Conservation (phyloP, 1,140 invertebrate genomes). For the Trigoniulus corallinus region DNA sequence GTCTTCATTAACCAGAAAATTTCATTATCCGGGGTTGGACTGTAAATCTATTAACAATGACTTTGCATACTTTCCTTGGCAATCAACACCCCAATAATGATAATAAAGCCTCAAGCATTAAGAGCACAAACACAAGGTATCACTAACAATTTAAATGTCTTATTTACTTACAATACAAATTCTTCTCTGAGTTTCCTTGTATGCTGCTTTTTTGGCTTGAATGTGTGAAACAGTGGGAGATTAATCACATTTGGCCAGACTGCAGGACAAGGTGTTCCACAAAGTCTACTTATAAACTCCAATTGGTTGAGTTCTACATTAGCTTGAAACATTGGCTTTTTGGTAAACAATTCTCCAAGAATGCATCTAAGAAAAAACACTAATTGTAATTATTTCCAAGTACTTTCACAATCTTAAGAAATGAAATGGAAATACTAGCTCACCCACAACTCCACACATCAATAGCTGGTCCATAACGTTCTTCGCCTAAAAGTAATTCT, state of each 20-base stretch:
- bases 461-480: conserved; percentile 93
- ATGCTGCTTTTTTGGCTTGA: conserved; percentile 83
- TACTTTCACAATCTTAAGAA: no score
- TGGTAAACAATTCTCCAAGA: conserved; percentile 90
- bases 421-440: conserved; percentile 12
- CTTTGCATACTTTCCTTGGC: no score
- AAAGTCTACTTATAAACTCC: conserved; percentile 84
- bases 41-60: no score
- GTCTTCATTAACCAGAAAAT: no score
- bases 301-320: conserved; percentile 85
- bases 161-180: conserved; percentile 57
- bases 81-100: no score
- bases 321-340: conserved; percentile 91
- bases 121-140: no score
- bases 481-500: conserved; percentile 90
- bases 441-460: conserved; percentile 98
- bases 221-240: conserved; percentile 74
- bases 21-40: no score
- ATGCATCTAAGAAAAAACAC: no score
- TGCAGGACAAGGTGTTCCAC: conserved; percentile 90
- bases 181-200: conserved; percentile 77
- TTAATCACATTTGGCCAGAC: conserved; percentile 96
- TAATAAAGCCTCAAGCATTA: no score
- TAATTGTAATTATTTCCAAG: conserved; percentile 3
- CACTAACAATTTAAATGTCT: no score